phyloP scores from a whole-genome alignment of 2,113 vertebrate genomes.

The Hemibagrus wyckioides region DNA sequence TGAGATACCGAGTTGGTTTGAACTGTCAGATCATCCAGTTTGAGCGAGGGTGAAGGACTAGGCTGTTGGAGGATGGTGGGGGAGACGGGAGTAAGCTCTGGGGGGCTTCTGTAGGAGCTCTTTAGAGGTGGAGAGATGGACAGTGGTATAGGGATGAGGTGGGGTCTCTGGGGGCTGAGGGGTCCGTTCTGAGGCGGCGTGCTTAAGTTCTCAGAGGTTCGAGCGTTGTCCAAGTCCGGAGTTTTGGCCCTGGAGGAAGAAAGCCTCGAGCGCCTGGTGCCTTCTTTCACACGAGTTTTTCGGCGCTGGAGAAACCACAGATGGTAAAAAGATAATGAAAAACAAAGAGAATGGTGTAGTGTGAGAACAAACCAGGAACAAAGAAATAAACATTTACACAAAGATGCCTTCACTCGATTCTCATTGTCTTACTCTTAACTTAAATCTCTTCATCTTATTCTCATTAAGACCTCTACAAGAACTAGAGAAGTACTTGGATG shows the following conservation, averaged over 20 bases:
- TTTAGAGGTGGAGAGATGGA: constrained; percentile 40
- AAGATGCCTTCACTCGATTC: neutral
- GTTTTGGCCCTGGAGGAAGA: constrained; percentile 10
- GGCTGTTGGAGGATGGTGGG: neutral
- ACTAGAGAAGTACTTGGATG: neutral
- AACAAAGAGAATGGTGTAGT: neutral
- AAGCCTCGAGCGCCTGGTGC: neutral
- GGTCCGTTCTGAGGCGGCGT: constrained; percentile 1
- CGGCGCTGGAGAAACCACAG: neutral
- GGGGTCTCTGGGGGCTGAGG: neutral
- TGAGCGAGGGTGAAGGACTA: constrained; percentile 30
- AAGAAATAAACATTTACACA: neutral
- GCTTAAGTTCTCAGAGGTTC: neutral
- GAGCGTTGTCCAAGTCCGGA: neutral
- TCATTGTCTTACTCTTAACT: neutral
- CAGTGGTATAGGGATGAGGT: neutral
- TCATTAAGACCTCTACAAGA: neutral
- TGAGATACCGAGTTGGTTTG: constrained; percentile 27
- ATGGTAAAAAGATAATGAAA: neutral
- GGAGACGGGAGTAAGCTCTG: constrained; percentile 24
- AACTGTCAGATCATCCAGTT: constrained; percentile 30
- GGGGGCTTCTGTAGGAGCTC: constrained; percentile 35
- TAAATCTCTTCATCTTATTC: neutral
- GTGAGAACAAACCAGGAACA: neutral
- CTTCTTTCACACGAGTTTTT: neutral